These are phyloP conservation scores for Taurulus bubalis DNA, from an alignment of 2,113 vertebrate species.

Conservation along the genomic window DNA sequence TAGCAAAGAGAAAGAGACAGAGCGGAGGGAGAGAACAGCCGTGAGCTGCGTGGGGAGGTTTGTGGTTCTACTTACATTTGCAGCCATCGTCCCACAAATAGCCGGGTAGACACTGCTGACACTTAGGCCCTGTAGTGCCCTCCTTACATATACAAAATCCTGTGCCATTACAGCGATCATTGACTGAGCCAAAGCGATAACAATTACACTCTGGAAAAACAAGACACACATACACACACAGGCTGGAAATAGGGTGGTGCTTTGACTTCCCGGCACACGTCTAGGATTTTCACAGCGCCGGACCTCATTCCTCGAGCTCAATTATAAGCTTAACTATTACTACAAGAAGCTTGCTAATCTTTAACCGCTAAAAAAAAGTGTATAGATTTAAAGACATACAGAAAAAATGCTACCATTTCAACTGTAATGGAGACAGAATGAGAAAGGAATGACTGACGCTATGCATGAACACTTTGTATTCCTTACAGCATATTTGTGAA, in stretches of 20 bases:
- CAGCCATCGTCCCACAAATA: conserved; percentile 98
- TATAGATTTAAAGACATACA: conserved; percentile 49
- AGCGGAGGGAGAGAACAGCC: conserved; percentile 39
- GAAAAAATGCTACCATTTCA: conserved; percentile 79
- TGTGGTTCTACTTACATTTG: conserved; percentile 94
- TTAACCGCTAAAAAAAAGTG: not conserved
- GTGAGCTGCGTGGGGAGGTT: conserved; percentile 76
- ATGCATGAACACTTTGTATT: conserved; percentile 54
- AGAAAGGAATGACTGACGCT: conserved; percentile 48
- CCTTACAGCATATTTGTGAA: conserved; percentile 44
- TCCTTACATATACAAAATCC: conserved; percentile 99
- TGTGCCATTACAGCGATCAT: conserved; percentile 98
- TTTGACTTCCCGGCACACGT: conserved; percentile 62
- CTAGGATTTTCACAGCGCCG: conserved; percentile 38
- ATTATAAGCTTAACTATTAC: conserved; percentile 22
- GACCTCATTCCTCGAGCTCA: conserved; percentile 38
- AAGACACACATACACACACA: conserved; percentile 90
- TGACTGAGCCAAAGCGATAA: conserved; percentile 97
- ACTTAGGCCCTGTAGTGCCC: conserved; percentile 95
- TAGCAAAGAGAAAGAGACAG: conserved; percentile 40
- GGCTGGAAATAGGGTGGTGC: conserved; percentile 83
- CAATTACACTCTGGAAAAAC: conserved; percentile 99
- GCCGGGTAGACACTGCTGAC: conserved; percentile 96
- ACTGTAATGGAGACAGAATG: conserved; percentile 74
- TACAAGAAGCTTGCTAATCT: conserved; percentile 10